Conservation (phyloP, 2,888 invertebrate genomes). For the Coleophora deauratella region DNA sequence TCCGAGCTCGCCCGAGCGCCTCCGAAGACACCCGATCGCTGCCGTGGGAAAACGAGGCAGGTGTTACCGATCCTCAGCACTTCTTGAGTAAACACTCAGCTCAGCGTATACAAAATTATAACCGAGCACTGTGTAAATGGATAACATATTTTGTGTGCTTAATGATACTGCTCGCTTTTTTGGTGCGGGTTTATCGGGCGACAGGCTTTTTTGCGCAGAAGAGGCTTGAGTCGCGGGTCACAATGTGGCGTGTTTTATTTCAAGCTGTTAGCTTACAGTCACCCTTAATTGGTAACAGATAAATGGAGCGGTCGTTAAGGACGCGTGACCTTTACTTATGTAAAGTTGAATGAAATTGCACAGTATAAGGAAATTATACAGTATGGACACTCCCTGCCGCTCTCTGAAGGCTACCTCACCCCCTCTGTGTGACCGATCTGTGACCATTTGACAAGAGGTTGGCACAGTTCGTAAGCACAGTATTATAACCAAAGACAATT, state of each 20-base stretch:
- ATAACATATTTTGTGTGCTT: slow-evolving; percentile 74
- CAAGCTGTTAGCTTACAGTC: slow-evolving; percentile 41
- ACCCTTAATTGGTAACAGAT: slow-evolving; percentile 56
- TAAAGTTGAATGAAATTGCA: neutral
- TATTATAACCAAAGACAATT: too few species aligned
- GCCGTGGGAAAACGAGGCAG: slow-evolving; percentile 71
- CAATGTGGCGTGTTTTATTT: slow-evolving; percentile 44
- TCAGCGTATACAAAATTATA: slow-evolving; percentile 72
- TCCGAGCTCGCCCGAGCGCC: slow-evolving; percentile 33
- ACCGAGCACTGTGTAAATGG: slow-evolving; percentile 70
- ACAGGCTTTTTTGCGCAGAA: slow-evolving; percentile 53
- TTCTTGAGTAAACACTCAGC: slow-evolving; percentile 72
- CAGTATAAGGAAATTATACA: too few species aligned
- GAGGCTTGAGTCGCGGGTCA: too few species aligned
- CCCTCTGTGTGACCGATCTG: too few species aligned
- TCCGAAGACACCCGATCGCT: slow-evolving; percentile 55
- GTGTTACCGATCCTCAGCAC: slow-evolving; percentile 69
- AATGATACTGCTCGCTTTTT: slow-evolving; percentile 71
- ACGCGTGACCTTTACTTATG: slow-evolving; percentile 40
- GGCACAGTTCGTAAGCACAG: too few species aligned
- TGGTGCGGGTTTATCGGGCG: slow-evolving; percentile 62
- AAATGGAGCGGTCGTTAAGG: slow-evolving; percentile 42
- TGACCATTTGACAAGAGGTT: too few species aligned
- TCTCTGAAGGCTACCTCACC: too few species aligned
- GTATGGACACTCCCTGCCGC: too few species aligned